Base-by-base conservation (phyloP, 2,888 invertebrate genomes). In the Dioctria rufipes region DNA sequence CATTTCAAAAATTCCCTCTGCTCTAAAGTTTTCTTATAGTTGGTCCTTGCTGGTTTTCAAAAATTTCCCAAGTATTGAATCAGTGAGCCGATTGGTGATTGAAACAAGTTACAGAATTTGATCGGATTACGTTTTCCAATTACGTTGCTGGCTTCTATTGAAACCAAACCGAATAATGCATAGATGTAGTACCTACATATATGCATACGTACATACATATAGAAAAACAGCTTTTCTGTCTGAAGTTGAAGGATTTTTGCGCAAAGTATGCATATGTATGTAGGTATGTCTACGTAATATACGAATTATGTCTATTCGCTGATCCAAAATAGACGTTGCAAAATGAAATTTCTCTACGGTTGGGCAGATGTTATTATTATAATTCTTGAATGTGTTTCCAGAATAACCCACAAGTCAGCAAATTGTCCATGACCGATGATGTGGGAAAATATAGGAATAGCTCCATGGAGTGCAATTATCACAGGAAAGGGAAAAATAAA, bases 41-140 rank as follows among this genome's bases (percentile, higher is more conserved):
- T 58, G 39, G 39, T n/a, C 39, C 40, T 4, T 40, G 60, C 13
- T 43, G 3, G 13, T 9, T 49, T 49, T 67, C 25, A 60, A 71
- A 60, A 73, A 42, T 42, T 4, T 25, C 25, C 13, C 25, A 13
- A 73, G 43, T 43, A 37, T 73, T 25, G 8, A 73, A 73, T 58
- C 60, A 42, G 58, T 60, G 58, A 73, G 58, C 73, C 58, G 60
- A 43, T 73, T 73, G 73, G 42, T 4, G 58, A 58, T n/a, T 60
- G 58, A 13, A 77, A 63, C 49, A 77, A 77, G 75, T 77, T 77
- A 51, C 63, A 65, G 39, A 11, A 67, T 79, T 67, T 79, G 58
- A 79, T 79, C 79, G 58, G 79, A 67, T 79, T 79, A 79, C 67
- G 37, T 58, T 79, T 79, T 79, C 39, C 79, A 79, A 79, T 79